Conservation (phyloP, 2,888 invertebrate genomes). For the Latheticus oryzae region DNA sequence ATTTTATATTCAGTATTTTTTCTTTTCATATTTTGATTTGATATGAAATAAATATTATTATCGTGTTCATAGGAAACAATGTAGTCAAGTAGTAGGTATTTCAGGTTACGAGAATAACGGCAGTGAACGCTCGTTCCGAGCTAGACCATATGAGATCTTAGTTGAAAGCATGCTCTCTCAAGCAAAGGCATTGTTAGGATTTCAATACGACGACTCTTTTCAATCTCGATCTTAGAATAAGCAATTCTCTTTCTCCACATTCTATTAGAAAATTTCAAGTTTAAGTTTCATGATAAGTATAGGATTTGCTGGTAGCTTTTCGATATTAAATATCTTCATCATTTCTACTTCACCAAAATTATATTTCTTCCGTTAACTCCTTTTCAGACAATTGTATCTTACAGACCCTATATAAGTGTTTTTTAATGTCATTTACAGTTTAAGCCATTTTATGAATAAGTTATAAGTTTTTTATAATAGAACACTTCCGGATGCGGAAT, state of each 20-base stretch:
- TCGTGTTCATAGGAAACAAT: slow-evolving; percentile 31
- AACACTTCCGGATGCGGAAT: slow-evolving; percentile 51
- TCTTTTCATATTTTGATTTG: too few relatives aligned
- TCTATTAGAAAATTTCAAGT: slow-evolving; percentile 39
- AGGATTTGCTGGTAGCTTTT: slow-evolving; percentile 27
- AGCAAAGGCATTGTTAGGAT: slow-evolving; percentile 37
- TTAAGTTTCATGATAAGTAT: slow-evolving; percentile 27
- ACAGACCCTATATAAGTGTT: slow-evolving; percentile 46
- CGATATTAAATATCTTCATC: slow-evolving; percentile 24
- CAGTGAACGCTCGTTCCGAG: slow-evolving; percentile 46
- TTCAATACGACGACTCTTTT: slow-evolving; percentile 34
- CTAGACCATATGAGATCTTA: slow-evolving; percentile 45
- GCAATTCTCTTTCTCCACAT: slow-evolving; percentile 42
- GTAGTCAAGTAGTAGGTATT: too few relatives aligned
- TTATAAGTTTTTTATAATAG: slow-evolving; percentile 54
- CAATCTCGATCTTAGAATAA: slow-evolving; percentile 32
- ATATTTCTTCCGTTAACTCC: slow-evolving; percentile 8
- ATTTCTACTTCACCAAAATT: slow-evolving; percentile 11
- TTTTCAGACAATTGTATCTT: slow-evolving; percentile 26
- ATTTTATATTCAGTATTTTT: too few relatives aligned
- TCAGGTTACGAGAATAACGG: slow-evolving; percentile 32
- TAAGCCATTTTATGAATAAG: slow-evolving; percentile 48
- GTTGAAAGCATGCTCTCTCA: slow-evolving; percentile 35
- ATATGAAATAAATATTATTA: slow-evolving; percentile 38
- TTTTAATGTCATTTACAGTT: slow-evolving; percentile 46